A percentile compares a stretch with the other conserved stretches of the same genome.
Conservation (phyloP, 2,888 invertebrate species). For the Panopea generosa region DNA sequence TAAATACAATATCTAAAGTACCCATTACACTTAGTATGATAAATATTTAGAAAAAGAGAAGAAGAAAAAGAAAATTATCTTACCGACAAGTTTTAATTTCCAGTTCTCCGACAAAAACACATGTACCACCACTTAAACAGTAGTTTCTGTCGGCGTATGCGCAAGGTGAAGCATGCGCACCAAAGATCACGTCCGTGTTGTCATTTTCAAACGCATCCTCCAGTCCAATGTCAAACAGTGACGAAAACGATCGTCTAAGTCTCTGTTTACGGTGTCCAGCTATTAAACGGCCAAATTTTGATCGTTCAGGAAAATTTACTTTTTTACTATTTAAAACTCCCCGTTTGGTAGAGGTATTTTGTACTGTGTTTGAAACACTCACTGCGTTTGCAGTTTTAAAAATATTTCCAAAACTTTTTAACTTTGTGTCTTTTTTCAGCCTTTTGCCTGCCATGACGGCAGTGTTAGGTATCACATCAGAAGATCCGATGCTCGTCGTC, state of each 20-base stretch:
- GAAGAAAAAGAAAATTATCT: no score
- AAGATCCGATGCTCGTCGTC: no score
- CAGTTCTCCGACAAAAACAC: conserved; percentile 74
- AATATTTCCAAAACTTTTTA: neutral
- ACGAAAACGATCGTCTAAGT: conserved; percentile 39
- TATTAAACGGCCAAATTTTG: conserved; percentile 8
- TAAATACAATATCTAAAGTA: no score
- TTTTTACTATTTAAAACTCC: conserved; percentile 10
- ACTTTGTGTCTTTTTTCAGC: neutral
- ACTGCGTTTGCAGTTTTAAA: neutral
- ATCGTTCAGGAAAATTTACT: conserved; percentile 21
- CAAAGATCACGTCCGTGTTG: conserved; percentile 61
- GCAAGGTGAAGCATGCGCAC: conserved; percentile 74
- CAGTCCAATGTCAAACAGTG: conserved; percentile 47
- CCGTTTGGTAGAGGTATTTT: neutral
- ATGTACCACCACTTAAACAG: conserved; percentile 76
- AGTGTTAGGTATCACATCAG: no score
- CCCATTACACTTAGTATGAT: no score
- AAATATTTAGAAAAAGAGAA: no score
- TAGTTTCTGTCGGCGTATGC: conserved; percentile 69
- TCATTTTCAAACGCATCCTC: conserved; percentile 35
- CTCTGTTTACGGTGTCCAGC: conserved; percentile 46
- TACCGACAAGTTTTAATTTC: conserved; percentile 80
- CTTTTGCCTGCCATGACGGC: no score
- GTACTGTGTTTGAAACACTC: neutral